Base-by-base conservation (phyloP, 2,113 vertebrate genomes). In the Zosterops pallidus region DNA sequence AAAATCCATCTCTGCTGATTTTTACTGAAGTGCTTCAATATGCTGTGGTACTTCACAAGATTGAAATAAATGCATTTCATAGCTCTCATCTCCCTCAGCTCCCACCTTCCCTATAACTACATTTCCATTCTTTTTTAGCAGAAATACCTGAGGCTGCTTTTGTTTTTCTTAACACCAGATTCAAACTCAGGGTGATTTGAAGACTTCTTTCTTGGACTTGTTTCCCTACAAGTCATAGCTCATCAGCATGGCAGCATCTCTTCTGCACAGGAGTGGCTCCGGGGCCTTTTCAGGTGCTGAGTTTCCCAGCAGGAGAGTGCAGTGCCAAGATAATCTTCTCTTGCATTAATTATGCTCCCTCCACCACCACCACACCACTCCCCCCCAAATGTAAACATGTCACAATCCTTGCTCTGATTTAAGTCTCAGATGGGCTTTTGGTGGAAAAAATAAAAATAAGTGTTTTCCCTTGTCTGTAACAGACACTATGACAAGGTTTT, bases 1-100 rank as follows among this genome's bases (percentile, higher is more conserved):
- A 95, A 93, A 96, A 95, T 86, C 83, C 74, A 65, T 97, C 80
- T 77, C 94, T 92, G 26, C 46, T 57, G 72, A 89, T 92, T 93
- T 92, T 84, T 72, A 78, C 46, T 90, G 83, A 86, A 93, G 65
- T 53, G 60, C 50, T 92, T 94, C 22, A 6, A 84, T 84, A 90
- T 78, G 71, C 90, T 92, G 0, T 14, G 64, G 79, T 89, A 71
- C 72, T 78, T 93, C 77, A 76, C 41, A 90, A 78, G 76, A 86
- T 13, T 57, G 92, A 94, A 92, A 96, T 71, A 83, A 95, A 93
- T 78, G 68, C 41, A 90, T 93, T 90, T 93, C 88, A 72, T 62
- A 90, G 80, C 56, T 60, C 21, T 83, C 35, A 59, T 52, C 56
- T 90, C 70, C 52, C 68, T 68, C 85, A 93, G 0, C 79, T 85